Base-by-base conservation (phyloP, 2,113 vertebrate genomes). In the Serinus canaria region DNA sequence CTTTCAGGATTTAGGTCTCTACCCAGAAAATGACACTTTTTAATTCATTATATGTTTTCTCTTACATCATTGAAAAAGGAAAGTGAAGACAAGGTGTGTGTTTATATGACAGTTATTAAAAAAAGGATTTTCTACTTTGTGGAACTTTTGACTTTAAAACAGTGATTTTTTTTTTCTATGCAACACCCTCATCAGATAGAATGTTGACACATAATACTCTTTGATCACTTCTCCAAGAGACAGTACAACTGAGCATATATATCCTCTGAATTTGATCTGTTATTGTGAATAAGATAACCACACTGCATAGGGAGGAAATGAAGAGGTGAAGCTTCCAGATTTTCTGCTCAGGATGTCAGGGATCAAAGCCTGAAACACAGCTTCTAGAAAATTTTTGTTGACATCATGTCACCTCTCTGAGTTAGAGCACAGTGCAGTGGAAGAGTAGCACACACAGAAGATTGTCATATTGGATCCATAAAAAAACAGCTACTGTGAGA, bases 401-500 rank as follows among this genome's bases (percentile, higher is more conserved):
- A 53, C 27, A 25, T 67, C 47, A 27, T 37, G 39, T 75, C 23
- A 67, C 31, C 37, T 84, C 59, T 84, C 37, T 49, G 30, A 46
- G 64, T 75, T 25, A 63, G 72, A 52, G 28, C 53, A 72, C 30
- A 96, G 70, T 17, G 24, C 37, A 87, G 50, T 64, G 28, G 69
- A 63, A 83, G 50, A 88, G 56, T 8, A 69, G 15, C 20, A 12
- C 31, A 72, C n/a, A 47, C 39, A 79, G 33, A 70, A n/a, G 8
- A 56, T 28, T 74, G 63, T 94, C 50, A 37, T 89, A 28, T 15
- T 80, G 80, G 69, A 63, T 91, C 52, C 93, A 44, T 46, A 94
- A 90, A 89, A 89, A 86, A 87, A 64, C 81, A 94, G 85, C 84
- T 88, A 47, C 94, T 92, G 83, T 90, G 90, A 85, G 83, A 96